Evolutionary conservation across 2,797 vertebrate genomes (phyloP).

Genomic region (Philypnodon macrostomus): DNA sequence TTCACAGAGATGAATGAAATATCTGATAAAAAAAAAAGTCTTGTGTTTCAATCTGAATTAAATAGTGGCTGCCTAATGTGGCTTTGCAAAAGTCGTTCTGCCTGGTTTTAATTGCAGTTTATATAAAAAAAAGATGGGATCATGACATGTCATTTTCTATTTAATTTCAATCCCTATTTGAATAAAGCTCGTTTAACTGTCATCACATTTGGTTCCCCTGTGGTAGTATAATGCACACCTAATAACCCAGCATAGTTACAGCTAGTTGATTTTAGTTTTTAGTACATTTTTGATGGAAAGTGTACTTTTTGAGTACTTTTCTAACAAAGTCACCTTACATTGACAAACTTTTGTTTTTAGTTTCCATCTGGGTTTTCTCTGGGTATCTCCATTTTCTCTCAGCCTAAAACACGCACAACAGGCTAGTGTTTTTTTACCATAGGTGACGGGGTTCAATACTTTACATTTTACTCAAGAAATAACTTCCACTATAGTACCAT

Average conservation of each 20-base stretch:
- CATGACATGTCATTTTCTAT: constrained; percentile 13
- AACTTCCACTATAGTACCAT: too few species aligned
- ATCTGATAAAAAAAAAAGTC: constrained; percentile 16
- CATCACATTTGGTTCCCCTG: neutral
- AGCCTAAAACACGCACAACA: too few species aligned
- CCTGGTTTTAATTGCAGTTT: constrained; percentile 37
- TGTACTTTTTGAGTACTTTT: too few species aligned
- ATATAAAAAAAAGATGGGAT: constrained; percentile 18
- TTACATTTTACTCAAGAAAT: too few species aligned
- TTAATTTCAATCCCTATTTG: constrained; percentile 29
- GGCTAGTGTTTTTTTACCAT: too few species aligned
- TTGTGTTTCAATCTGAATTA: constrained; percentile 29
- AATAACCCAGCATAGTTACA: neutral
- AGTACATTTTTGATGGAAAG: too few species aligned
- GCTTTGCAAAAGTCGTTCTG: constrained; percentile 30
- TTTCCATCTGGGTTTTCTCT: too few species aligned
- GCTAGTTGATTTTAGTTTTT: too few species aligned
- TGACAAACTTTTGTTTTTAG: too few species aligned
- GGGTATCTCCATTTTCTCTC: too few species aligned
- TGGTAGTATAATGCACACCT: neutral
- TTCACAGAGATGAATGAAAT: constrained; percentile 15
- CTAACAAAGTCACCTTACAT: too few species aligned
- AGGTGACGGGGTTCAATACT: too few species aligned
- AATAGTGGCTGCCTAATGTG: constrained; percentile 2
- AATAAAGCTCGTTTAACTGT: constrained; percentile 25